These are phyloP conservation scores for Pagrus major DNA, from an alignment of 2,113 vertebrate species.

Conservation along the genomic window DNA sequence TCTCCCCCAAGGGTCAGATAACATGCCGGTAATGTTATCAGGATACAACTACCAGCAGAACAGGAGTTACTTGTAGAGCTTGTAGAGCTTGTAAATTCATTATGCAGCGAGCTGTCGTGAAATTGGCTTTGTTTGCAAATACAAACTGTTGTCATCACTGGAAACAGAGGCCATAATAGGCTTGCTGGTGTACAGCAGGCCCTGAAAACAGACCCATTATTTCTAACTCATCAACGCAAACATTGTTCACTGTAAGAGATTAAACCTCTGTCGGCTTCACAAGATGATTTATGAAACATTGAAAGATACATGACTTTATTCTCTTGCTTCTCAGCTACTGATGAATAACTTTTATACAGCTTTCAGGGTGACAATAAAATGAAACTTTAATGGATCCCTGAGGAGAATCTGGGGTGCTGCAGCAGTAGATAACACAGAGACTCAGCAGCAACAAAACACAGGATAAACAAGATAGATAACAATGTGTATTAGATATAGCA, in stretches of 20 bases:
- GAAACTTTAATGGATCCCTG: neutral
- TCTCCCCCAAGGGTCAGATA: constrained; percentile 8
- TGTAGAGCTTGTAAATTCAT: constrained; percentile 30
- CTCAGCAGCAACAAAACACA: neutral
- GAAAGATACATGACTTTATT: neutral
- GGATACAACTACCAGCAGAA: neutral
- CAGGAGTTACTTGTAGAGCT: too few relatives aligned
- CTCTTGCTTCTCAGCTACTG: neutral
- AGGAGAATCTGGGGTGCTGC: neutral
- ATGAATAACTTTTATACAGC: neutral
- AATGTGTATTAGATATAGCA: neutral
- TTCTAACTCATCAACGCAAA: constrained; percentile 5
- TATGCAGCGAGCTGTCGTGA: constrained; percentile 9
- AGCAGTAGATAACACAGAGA: neutral
- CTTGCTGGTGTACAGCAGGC: neutral
- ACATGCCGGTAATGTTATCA: constrained; percentile 6
- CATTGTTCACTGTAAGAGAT: neutral
- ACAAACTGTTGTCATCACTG: constrained; percentile 1
- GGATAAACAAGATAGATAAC: neutral
- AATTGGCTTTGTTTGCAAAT: constrained; percentile 27
- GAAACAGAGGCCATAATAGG: constrained; percentile 1
- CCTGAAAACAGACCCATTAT: neutral
- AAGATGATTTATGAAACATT: constrained; percentile 12
- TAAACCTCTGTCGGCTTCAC: neutral
- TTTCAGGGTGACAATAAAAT: neutral